Evolutionary conservation across 1,140 invertebrate species (phyloP), one percentile per base, ranked within the genome.

Genomic region (Drosophila neocordata): DNA sequence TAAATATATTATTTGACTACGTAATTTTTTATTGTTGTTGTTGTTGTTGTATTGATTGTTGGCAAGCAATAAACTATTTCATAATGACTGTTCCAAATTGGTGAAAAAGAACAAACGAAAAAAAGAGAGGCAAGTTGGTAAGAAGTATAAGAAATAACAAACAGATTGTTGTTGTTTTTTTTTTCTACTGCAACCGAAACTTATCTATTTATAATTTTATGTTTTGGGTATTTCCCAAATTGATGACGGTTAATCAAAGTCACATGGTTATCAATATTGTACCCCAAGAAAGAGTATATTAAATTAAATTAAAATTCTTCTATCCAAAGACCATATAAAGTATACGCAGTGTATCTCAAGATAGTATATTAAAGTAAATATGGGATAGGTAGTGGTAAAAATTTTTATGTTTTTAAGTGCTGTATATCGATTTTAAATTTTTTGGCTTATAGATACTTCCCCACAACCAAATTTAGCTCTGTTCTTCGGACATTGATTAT

Each of bases 201-300:
- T 48, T 48, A 48, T 48, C 41, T 48, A 48, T 48, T 48, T 48
- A 65, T 73, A 53, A 48, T 44, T 73, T 59, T 59, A 73, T 65
- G 44, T 20, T 20, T 0, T 65, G 71, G 71, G 71, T 66, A 44
- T 73, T 73, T 73, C 71, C 71, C 69, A 73, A 53, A 31, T 11
- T 24, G 27, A 35, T 37, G 41, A 48, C 41, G 41, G 41, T 8
- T 15, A 48, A 48, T 20, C 41, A 20, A 48, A 48, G 15, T 48
- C 41, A 48, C 41, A 48, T 48, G 41, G 15, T 11, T 48, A 20
- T 48, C 41, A 20, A 18, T 18, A 18, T 41, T 15, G 15, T 41
- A 41, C n/a, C 6, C 38, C 18, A 4, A 31, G 6, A 18, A 44
- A 8, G 13, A 44, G 41, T 31, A 31, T 6, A 31, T 5, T 31